Evolutionary conservation across 30 jellyfish, hydroid and myxozoan species (phyloP), one percentile per base, ranked within the genome.

Genomic region (Rhopilema esculentum): DNA sequence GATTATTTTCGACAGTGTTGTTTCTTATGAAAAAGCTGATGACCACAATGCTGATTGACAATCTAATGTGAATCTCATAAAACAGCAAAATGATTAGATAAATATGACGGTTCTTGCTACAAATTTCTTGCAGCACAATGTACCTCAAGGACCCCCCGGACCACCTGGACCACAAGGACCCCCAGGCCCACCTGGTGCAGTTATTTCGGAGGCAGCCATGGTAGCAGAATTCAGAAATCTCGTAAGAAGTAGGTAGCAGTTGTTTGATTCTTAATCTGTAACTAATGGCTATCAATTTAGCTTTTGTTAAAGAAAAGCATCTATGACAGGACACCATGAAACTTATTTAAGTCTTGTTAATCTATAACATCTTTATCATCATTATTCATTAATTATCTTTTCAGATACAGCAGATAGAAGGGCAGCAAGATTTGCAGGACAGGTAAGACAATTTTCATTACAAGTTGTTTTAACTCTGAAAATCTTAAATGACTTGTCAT

Each of bases 121-220:
- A n/a, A n/a, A n/a, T n/a, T 40, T 40, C 1, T 65, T 32, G 18
- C 74, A 83, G 92, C 71, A 16, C 79, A 68, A n/a, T 50, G 86
- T 63, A 20, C 90, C 87, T 0, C 90, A 53, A 21, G 97, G 97
- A 22, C 97, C 97, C 4, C 90, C 93, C 0, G 97, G 97, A 15
- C 97, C 97, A 22, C 97, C 97, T 29, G 97, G 97, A 0, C 97
- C 97, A 7, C 92, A 71, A 33, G 97, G 97, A 28, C 97, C 97
- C 79, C 93, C 97, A 22, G 97, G 97, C 15, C 93, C 97, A 12
- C 89, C 97, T 26, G 97, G 97, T 8, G 97, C 97, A 28, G 30
- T 77, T 73, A 82, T 89, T 25, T 81, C 93, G 15, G 97, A 89
- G 65, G 97, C 97, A 61, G 93, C 97, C 16, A 81, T 89, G 97